Percentiles rank a stretch among this genome's conserved stretches.
Conservation (phyloP, 1,140 invertebrate species). For the Vanessa tameamea region DNA sequence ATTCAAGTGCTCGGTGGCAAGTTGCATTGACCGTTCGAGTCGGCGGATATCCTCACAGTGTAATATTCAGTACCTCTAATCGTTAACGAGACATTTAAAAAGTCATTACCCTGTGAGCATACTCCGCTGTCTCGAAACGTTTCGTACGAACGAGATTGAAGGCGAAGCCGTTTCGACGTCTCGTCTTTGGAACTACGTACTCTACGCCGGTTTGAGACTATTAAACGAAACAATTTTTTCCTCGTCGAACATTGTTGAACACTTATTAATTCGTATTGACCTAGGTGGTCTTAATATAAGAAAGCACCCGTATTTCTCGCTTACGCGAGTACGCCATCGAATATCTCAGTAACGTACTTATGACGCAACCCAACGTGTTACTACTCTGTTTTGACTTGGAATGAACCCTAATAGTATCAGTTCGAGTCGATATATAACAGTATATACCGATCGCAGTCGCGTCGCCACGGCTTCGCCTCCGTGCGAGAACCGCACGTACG, state of each 20-base stretch:
- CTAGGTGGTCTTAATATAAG: too few relatives aligned
- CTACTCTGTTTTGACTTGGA: too few relatives aligned
- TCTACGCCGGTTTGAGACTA: not conserved
- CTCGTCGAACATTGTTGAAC: not conserved
- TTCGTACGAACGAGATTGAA: slow-evolving; percentile 1
- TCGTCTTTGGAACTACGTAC: slow-evolving; percentile 14
- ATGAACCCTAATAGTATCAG: too few relatives aligned
- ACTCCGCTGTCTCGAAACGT: not conserved
- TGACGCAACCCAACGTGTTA: too few relatives aligned
- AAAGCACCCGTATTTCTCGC: too few relatives aligned
- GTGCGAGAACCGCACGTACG: too few relatives aligned
- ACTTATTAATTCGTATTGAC: not conserved
- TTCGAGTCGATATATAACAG: too few relatives aligned
- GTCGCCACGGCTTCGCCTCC: not conserved
- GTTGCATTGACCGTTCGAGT: too few relatives aligned
- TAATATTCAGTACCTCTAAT: not conserved
- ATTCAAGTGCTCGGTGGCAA: too few relatives aligned
- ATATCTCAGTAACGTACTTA: too few relatives aligned
- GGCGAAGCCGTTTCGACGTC: not conserved
- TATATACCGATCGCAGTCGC: not conserved
- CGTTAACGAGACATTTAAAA: not conserved
- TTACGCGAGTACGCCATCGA: too few relatives aligned
- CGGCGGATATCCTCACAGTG: not conserved
- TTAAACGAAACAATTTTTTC: not conserved
- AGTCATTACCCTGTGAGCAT: not conserved